Evolutionary conservation across 1,140 invertebrate genomes (phyloP).

Genomic region (Heliconius congener): DNA sequence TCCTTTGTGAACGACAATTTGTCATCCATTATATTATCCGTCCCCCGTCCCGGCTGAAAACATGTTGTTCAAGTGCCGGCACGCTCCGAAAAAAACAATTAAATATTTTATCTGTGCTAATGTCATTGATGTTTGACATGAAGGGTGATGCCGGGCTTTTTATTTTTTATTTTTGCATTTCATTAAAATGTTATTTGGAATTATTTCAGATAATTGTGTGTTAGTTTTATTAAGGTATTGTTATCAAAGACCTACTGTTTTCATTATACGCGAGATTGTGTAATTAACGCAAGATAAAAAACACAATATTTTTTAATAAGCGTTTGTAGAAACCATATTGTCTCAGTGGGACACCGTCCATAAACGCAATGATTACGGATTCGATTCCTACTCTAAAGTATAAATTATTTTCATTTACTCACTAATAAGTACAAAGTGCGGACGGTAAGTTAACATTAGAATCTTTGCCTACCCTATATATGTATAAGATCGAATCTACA

Average conservation of each 20-base stretch:
- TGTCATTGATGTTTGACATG: conserved; percentile 45
- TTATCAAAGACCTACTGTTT: neutral
- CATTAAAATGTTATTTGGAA: neutral
- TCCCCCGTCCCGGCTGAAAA: conserved; percentile 42
- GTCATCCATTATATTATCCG: conserved; percentile 64
- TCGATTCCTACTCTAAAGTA: too few species aligned
- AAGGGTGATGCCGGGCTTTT: conserved; percentile 15
- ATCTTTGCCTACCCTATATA: too few species aligned
- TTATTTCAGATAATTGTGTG: neutral
- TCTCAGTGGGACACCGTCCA: too few species aligned
- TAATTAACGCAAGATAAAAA: too few species aligned
- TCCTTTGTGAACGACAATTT: conserved; percentile 75
- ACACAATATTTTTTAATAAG: too few species aligned
- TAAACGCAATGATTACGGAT: too few species aligned
- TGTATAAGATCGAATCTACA: neutral
- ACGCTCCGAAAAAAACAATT: conserved; percentile 70
- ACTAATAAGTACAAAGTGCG: too few species aligned
- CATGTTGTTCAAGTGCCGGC: conserved; percentile 60
- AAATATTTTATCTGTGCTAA: conserved; percentile 58
- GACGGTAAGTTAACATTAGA: too few species aligned
- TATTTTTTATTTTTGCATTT: neutral
- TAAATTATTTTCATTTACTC: too few species aligned
- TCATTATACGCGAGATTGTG: too few species aligned
- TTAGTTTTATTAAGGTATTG: neutral
- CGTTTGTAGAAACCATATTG: too few species aligned